Evolutionary conservation across 92 coral and sea anemone species (phyloP).

Genomic region (Porites cylindrica): DNA sequence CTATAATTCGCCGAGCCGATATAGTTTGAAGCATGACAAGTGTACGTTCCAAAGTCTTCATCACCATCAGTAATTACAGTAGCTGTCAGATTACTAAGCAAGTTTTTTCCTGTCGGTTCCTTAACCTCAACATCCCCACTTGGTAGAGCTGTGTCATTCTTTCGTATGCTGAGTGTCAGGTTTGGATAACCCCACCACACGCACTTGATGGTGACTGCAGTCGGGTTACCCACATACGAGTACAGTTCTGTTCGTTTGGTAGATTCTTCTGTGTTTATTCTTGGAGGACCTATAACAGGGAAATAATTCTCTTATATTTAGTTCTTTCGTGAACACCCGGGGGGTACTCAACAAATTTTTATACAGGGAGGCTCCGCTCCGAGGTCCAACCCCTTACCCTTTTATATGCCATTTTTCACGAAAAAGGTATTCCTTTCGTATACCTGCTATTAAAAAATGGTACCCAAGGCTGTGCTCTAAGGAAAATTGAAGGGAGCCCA

Average conservation of each 20-base stretch:
- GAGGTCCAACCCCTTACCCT: no score
- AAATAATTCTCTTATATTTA: background rate
- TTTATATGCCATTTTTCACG: no score
- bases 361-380: no score
- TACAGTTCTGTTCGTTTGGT: constrained; percentile 61
- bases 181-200: constrained; percentile 82
- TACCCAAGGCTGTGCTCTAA: no score
- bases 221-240: constrained; percentile 72
- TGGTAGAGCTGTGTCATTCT: constrained; percentile 15
- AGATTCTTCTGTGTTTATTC: constrained; percentile 51
- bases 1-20: constrained; percentile 56
- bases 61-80: constrained; percentile 25
- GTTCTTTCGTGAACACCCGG: no score
- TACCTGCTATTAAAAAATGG: no score
- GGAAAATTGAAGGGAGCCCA: no score
- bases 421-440: no score
- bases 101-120: background rate
- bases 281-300: constrained; percentile 73
- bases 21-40: constrained; percentile 73
- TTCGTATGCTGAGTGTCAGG: constrained; percentile 56
- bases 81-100: constrained; percentile 12
- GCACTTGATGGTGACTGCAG: constrained; percentile 53
- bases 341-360: no score
- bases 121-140: background rate
- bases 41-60: constrained; percentile 64